Conservation (phyloP, 1,140 invertebrate species). For the Zaprionus taronus region DNA sequence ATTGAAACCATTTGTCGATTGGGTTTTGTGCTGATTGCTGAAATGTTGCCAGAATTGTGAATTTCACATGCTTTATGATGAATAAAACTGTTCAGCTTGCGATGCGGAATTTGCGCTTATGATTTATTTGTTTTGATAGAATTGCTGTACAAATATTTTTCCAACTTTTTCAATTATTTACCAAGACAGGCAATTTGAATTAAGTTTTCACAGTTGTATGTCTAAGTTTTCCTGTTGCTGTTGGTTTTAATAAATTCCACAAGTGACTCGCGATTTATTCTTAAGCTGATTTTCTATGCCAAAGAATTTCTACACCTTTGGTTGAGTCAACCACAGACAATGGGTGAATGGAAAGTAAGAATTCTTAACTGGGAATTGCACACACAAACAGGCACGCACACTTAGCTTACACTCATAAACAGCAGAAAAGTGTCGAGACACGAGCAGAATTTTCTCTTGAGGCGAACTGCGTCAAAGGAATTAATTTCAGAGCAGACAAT, state of each 20-base stretch:
- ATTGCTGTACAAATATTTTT: no score
- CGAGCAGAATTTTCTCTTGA: conserved; percentile 41
- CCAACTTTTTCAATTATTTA: conserved; percentile 1
- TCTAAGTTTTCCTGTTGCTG: background rate
- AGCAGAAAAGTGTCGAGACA: conserved; percentile 41
- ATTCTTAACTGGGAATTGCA: conserved; percentile 13
- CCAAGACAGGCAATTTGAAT: background rate
- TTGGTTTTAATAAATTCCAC: conserved; percentile 6
- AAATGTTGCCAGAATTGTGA: no score
- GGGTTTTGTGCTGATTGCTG: no score
- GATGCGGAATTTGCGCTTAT: no score
- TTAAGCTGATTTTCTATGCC: conserved; percentile 9
- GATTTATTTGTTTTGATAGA: no score
- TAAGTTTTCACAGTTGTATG: background rate
- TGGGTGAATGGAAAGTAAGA: conserved; percentile 20
- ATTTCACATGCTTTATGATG: no score
- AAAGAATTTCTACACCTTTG: conserved; percentile 9
- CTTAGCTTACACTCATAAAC: conserved; percentile 16
- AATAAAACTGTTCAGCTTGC: no score
- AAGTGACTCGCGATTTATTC: background rate
- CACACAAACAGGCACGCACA: background rate
- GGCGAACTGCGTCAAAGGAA: conserved; percentile 39
- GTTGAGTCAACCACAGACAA: conserved; percentile 11
- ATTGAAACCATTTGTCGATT: no score
- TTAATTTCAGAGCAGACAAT: conserved; percentile 52